Base-by-base conservation (phyloP, 2,797 vertebrate species). In the Gymnocypris eckloni region DNA sequence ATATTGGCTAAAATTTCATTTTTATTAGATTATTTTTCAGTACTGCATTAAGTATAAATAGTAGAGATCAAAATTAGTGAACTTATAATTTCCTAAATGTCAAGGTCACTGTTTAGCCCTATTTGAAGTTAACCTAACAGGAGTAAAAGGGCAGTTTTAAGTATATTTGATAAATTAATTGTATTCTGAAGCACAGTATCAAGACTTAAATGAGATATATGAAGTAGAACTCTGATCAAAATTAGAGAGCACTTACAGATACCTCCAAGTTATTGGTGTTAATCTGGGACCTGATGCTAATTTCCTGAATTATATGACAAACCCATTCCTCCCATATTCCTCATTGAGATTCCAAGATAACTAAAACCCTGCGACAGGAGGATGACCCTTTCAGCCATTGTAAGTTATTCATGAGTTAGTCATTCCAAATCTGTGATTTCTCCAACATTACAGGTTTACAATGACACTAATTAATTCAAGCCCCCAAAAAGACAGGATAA, bases 381-480 rank as follows among this genome's bases (percentile, higher is more conserved):
- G 59, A 64, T 64, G 59, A 64, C 59, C n/a, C 11, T 64, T 64
- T 64, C 59, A 64, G 15, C 50, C 15, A 52, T 16, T 16, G 15
- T 16, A 52, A 52, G n/a, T 25, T 25, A 64, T 6, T 25, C 11
- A 61, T 11, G 12, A 22, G 1, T n/a, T 61, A 61, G 56, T 61
- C 56, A 12, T 61, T 61, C 59, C 59, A 61, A 61, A 61, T 61
- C n/a, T 61, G 59, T 61, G 59, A 61, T 61, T 61, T 25, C 59
- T 61, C 11, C 0, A 64, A 28, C 28, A 28, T 28, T 61, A n/a
- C 59, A 25, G n/a, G n/a, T 61, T 61, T 25, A 61, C 59, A 25
- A 52, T 52, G 50, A 52, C 50, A 52, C 50, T 52, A 52, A 4
- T 52, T 52, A 4, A 16, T 52, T 52, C n/a, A 64, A 64, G 59